Percentiles rank a stretch among this genome's conserved stretches.
Evolutionary conservation across 2,888 invertebrate genomes (phyloP).

Genomic region (Mimumesa dahlbomi): DNA sequence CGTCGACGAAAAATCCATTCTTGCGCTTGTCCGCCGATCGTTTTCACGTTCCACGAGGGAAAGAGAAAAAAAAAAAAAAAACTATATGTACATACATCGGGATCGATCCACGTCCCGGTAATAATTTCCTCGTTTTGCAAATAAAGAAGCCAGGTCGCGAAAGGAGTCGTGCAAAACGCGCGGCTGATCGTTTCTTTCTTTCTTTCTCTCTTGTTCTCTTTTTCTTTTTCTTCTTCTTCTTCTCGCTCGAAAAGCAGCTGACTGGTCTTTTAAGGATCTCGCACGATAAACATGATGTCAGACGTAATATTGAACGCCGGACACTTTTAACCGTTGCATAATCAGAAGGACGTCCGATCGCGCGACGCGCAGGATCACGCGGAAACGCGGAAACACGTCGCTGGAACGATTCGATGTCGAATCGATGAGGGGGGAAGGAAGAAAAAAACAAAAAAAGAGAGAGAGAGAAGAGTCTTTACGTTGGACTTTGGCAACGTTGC

Average conservation of each 20-base stretch:
- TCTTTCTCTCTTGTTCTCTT: no score
- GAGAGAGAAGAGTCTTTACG: background rate
- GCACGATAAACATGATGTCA: conserved; percentile 46
- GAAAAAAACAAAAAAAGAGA: background rate
- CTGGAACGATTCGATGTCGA: background rate
- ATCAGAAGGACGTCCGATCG: conserved; percentile 50
- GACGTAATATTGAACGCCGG: conserved; percentile 39
- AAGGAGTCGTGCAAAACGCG: no score
- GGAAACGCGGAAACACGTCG: conserved; percentile 40
- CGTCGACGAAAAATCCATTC: no score
- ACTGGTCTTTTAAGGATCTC: conserved; percentile 32
- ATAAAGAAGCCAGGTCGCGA: no score
- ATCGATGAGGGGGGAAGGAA: background rate
- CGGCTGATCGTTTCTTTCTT: no score
- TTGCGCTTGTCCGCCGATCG: no score
- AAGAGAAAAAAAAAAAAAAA: no score
- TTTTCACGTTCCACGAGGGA: no score
- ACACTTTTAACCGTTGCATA: conserved; percentile 50
- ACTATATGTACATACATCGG: no score
- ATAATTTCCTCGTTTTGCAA: no score
- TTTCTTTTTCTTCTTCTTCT: background rate
- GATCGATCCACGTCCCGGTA: no score
- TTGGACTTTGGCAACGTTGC: conserved; percentile 39
- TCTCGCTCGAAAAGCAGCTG: conserved; percentile 14
- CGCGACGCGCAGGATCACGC: conserved; percentile 36